Conservation (phyloP, 2,797 vertebrate genomes). For the Podarcis siculus region DNA sequence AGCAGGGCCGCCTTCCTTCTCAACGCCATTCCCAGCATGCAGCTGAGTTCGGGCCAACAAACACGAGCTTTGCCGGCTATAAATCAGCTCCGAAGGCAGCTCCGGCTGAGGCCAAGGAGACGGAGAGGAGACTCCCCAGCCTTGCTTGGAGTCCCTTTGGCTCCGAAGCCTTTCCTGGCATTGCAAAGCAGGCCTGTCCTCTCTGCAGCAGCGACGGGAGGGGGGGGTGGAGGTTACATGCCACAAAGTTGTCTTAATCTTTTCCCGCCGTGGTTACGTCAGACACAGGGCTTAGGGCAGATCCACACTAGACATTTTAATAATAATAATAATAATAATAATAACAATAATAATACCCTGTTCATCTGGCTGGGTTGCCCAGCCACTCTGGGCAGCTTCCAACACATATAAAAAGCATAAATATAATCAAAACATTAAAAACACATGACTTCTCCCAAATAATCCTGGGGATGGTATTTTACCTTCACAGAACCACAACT, state of each 20-base stretch:
- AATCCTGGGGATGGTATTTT: too few relatives aligned
- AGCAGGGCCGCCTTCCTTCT: not conserved
- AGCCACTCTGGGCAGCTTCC: too few relatives aligned
- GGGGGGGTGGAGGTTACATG: not conserved
- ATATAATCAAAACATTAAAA: too few relatives aligned
- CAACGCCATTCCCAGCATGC: not conserved
- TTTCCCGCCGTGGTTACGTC: too few relatives aligned
- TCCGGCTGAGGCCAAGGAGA: not conserved
- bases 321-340: too few relatives aligned
- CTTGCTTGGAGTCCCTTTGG: not conserved
- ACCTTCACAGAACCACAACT: too few relatives aligned
- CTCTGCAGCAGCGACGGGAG: not conserved
- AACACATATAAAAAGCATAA: too few relatives aligned
- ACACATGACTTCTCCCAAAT: too few relatives aligned
- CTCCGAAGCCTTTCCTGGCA: not conserved
- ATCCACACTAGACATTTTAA: too few relatives aligned
- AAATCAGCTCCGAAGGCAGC: constrained; percentile 9
- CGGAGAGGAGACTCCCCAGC: not conserved
- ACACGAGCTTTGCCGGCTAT: not conserved
- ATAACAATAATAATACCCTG: too few relatives aligned
- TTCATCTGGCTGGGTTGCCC: too few relatives aligned
- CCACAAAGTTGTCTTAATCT: not conserved
- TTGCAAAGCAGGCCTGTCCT: not conserved
- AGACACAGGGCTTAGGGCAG: not conserved
- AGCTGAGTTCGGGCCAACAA: constrained; percentile 21